Percentiles rank a stretch among this genome's conserved stretches.
phyloP scores from a whole-genome alignment of 2,113 vertebrate species.

The Melanerpes aurifrons region DNA sequence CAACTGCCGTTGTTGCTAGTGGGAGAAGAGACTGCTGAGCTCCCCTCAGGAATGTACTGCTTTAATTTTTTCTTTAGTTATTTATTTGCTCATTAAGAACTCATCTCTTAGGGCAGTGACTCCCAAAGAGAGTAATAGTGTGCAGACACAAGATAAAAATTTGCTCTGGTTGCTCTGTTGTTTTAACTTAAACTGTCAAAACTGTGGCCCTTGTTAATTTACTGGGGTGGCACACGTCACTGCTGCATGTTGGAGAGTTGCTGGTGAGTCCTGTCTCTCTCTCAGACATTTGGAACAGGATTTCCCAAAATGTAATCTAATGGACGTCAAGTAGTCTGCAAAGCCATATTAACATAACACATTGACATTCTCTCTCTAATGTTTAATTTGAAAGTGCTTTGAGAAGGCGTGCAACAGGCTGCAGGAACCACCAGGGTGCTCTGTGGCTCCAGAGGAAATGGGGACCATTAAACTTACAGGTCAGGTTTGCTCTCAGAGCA shows the following conservation, averaged over 20 bases:
- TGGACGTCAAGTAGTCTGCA: neutral
- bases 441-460: neutral
- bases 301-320: neutral
- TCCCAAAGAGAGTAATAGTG: conserved; percentile 10
- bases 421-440: neutral
- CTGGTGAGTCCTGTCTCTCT: neutral
- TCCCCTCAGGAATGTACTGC: conserved; percentile 1
- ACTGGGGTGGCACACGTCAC: neutral
- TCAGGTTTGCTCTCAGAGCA: neutral
- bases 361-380: neutral
- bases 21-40: neutral
- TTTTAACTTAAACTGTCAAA: conserved; percentile 39
- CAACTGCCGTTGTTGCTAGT: neutral
- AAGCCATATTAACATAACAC: rapidly evolving
- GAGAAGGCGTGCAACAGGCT: neutral
- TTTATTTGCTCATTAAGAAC: conserved; percentile 42
- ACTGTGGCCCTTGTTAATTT: conserved; percentile 1
- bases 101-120: conserved; percentile 6
- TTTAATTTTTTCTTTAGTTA: conserved; percentile 46
- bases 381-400: neutral
- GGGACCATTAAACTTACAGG: neutral
- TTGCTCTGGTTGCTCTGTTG: conserved; percentile 8
- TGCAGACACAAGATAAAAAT: conserved; percentile 20
- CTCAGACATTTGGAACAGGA: neutral
- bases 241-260: neutral